Conservation (phyloP, 2,888 invertebrate genomes). For the Pandemis cinnamomeana region DNA sequence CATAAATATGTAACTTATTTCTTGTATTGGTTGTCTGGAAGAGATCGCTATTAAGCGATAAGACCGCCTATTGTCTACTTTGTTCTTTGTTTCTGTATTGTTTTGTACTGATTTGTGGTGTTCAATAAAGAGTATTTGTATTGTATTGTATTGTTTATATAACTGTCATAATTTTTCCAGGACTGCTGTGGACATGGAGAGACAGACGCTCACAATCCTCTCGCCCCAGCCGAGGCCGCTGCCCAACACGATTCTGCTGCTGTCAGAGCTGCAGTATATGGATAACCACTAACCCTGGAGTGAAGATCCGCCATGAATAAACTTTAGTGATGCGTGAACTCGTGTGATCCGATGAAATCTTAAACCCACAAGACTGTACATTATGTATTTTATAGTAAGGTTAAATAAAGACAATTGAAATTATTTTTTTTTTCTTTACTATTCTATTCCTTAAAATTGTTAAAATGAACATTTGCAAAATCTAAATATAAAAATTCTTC, state of each 20-base stretch:
- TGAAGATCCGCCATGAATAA: neutral
- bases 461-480: neutral
- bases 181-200: slow-evolving; percentile 94
- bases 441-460: neutral
- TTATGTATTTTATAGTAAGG: slow-evolving; percentile 33
- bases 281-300: slow-evolving; percentile 89
- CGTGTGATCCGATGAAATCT: slow-evolving; percentile 32
- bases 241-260: slow-evolving; percentile 92
- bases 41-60: too few species aligned
- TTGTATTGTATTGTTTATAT: too few species aligned
- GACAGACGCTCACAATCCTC: slow-evolving; percentile 94
- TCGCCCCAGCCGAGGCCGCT: slow-evolving; percentile 97
- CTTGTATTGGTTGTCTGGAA: too few species aligned
- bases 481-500: too few species aligned
- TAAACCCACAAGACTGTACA: slow-evolving; percentile 38
- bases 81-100: too few species aligned
- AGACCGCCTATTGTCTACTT: too few species aligned
- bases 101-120: too few species aligned
- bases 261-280: slow-evolving; percentile 98
- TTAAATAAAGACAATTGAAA: slow-evolving; percentile 18
- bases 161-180: slow-evolving; percentile 73
- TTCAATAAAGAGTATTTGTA: too few species aligned
- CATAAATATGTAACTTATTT: too few species aligned
- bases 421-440: neutral
- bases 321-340: neutral